Base-by-base conservation (phyloP, 2,888 invertebrate species). In the Strigamia transsilvanica region DNA sequence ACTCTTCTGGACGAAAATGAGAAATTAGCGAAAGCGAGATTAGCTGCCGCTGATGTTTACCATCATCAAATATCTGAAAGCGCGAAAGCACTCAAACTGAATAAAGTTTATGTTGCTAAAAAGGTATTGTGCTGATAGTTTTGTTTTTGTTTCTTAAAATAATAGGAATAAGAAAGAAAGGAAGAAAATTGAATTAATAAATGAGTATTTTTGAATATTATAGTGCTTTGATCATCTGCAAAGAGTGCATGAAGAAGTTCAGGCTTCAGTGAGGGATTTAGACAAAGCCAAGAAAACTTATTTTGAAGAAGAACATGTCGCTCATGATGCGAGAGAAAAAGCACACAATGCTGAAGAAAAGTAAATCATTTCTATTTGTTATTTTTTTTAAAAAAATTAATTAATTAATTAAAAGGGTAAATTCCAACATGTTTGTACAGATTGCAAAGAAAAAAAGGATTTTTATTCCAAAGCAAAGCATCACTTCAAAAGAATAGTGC, bases 401-500 rank as follows among this genome's bases (percentile, higher is more conserved):
- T 27, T 27, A 27, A 1, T 15, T 1, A 10, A 51, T 51, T 51
- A 51, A 38, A 38, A 1, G 38, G 4, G 6, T 13, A 51, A 51
- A 51, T 51, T 10, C 13, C 4, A 13, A 51, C 15, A 1, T 18
- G 18, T 51, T 83, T 87, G 89, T 84, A 41, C 88, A 95, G 95
- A 88, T 90, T 98, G 85, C 97, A 96, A 90, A 56, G 84, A 91
- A 97, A 97, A 90, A 97, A 97, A 86, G 97, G 97, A 23, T 96
- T 97, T 7, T 95, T 98, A 89, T 98, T 98, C 89, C 96, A 97
- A 88, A 97, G 97, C 12, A 94, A 98, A 86, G 95, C 97, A 10
- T 96, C 97, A 82, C 91, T 98, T 85, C 98, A 98, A 88, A 97
- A 97, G 90, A 97, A 97, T 88, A 97, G 97, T 89, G 96, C 96